Evolutionary conservation across 2,888 invertebrate genomes (phyloP).

Genomic region (Tuberolachnus salignus): DNA sequence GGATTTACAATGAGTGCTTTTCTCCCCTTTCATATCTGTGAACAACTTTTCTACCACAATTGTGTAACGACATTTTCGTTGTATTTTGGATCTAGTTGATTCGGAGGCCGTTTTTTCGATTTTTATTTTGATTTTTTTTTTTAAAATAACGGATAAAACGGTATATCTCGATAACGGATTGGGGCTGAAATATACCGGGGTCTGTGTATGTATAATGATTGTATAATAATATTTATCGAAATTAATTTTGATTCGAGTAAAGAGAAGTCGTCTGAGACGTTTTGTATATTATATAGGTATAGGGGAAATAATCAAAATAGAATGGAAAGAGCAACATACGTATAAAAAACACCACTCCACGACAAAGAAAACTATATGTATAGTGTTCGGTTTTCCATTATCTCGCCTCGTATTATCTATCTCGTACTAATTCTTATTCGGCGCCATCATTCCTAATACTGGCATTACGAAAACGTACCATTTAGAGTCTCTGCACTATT

Average conservation of each 20-base stretch:
- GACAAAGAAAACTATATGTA: neutral
- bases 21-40: no score
- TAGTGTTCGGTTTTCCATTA: neutral
- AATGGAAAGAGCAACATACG: neutral
- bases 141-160: no score
- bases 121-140: no score
- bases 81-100: no score
- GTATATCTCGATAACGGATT: no score
- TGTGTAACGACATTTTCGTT: no score
- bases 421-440: slow-evolving; percentile 36
- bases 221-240: no score
- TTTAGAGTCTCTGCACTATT: neutral
- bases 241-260: neutral
- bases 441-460: slow-evolving; percentile 32
- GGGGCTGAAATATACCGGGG: no score
- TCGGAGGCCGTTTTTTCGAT: no score
- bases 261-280: neutral
- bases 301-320: neutral
- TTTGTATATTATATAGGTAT: neutral
- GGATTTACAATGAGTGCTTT: no score
- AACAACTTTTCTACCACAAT: no score
- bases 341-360: neutral
- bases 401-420: slow-evolving; percentile 15
- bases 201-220: no score
- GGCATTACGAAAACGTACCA: slow-evolving; percentile 7